Evolutionary conservation across 2,888 invertebrate genomes (phyloP), one percentile per base, ranked within the genome.

Genomic region (Agonopterix alstromeriana): DNA sequence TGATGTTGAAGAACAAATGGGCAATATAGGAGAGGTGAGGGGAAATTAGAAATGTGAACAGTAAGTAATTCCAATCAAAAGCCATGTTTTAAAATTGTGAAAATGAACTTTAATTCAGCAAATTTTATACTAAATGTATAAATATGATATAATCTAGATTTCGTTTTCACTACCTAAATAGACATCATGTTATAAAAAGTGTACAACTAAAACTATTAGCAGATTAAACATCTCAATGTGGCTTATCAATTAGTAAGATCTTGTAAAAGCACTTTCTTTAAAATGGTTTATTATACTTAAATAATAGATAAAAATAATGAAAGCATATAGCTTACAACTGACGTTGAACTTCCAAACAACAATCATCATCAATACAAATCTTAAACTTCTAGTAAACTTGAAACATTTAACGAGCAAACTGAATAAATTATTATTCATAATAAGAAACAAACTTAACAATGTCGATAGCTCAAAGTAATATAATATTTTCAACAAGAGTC

Each of bases 121-220:
- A 86, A 84, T 84, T 87, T 88, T 86, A 88, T 87, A 86, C 88
- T 88, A 87, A 87, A 86, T 87, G 87, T 88, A 88, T 88, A 88
- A 88, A 88, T 88, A 87, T 84, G 84, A 84, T 87, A 87, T 86
- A 87, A 80, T 85, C 86, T 86, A 86, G 84, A 86, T 86, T 87
- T 87, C 75, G 82, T 88, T 87, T 73, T 84, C 79, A 82, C 85
- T 87, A 86, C 84, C 87, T 87, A 86, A 84, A 86, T 88, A 87
- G 86, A 86, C 83, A 86, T 87, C 84, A 85, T 87, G 85, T 87
- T 86, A 87, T 86, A 87, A 88, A 88, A 88, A 88, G 88, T 87
- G 87, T 88, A 87, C 85, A 87, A 87, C 88, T 88, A 88, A 86
- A 82, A 79, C 88, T 88, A 88, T 73, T 85, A 87, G 87, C 87